Evolutionary conservation across 2,888 invertebrate genomes (phyloP), one percentile per base, ranked within the genome.

Genomic region (Miltochrista miniata): DNA sequence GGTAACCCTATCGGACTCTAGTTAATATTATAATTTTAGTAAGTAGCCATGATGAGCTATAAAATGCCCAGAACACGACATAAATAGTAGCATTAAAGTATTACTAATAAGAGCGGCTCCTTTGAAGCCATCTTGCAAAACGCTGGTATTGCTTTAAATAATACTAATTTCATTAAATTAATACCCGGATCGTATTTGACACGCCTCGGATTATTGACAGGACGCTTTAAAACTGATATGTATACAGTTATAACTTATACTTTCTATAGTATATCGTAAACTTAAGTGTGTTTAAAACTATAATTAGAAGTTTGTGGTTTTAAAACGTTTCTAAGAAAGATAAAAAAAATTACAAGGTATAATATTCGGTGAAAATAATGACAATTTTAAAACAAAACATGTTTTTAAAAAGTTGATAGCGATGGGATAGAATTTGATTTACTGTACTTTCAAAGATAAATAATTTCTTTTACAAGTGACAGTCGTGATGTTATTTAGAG

Each of bases 131-230:
- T 45, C 65, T 73, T 14, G 70, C 78, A 64, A 74, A 74, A 67
- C 60, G 64, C 55, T 54, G 51, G 54, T 35, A 18, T 54, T 63
- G 62, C 62, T 64, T 62, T 64, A 67, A 63, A 59, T 52, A 73
- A 77, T 73, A 76, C 71, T 77, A 80, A 80, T 79, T 75, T 74
- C 51, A 70, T 76, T 74, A 78, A 69, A 69, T 72, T 72, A 74
- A 70, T 69, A 56, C 62, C 41, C 38, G 58, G 48, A 64, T 61
- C 63, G 57, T 68, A 71, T 74, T 75, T 73, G 72, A 71, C 64
- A 70, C 59, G 52, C 44, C 11, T 29, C 39, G 48, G 57, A 48
- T 64, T 68, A 74, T 72, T 63, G 73, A 70, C 71, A 59, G 51
- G 48, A 33, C 24, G 55, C 53, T 72, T 64, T 59, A 56, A 55